Evolutionary conservation across 2,113 vertebrate species (phyloP).

Genomic region (Albula glossodonta): DNA sequence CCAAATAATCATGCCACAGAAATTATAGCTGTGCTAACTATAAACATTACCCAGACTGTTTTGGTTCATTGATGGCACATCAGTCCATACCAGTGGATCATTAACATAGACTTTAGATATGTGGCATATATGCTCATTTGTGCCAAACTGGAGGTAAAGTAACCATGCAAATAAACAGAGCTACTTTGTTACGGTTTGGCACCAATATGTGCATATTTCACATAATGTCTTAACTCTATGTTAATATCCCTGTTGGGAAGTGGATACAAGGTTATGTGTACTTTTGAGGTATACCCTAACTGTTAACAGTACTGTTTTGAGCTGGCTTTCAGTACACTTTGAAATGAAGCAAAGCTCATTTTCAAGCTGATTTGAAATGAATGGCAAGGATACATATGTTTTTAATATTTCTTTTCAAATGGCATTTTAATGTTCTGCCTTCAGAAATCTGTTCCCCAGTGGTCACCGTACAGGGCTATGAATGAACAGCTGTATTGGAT

Average conservation of each 20-base stretch:
- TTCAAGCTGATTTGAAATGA: no score
- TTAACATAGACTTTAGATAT: neutral
- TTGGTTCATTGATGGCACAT: constrained; percentile 38
- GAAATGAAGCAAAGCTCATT: no score
- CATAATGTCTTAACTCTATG: neutral
- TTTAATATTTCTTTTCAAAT: no score
- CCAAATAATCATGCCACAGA: constrained; percentile 20
- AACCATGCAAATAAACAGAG: neutral
- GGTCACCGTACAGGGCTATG: no score
- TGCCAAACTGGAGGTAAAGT: neutral
- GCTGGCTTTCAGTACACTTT: neutral
- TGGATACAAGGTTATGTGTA: no score
- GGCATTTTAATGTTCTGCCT: no score
- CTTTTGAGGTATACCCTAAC: neutral
- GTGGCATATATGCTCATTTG: neutral
- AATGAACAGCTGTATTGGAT: no score
- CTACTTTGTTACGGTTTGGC: neutral
- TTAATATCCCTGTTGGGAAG: neutral
- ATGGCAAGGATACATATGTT: no score
- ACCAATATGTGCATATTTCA: neutral
- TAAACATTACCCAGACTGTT: constrained; percentile 51
- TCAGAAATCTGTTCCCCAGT: no score
- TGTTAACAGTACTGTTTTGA: neutral
- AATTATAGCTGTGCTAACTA: constrained; percentile 30
- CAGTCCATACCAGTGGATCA: neutral